A percentile compares a stretch with the other conserved stretches of the same genome.
phyloP scores from a whole-genome alignment of 2,113 vertebrate genomes.

The Asarcornis scutulata region DNA sequence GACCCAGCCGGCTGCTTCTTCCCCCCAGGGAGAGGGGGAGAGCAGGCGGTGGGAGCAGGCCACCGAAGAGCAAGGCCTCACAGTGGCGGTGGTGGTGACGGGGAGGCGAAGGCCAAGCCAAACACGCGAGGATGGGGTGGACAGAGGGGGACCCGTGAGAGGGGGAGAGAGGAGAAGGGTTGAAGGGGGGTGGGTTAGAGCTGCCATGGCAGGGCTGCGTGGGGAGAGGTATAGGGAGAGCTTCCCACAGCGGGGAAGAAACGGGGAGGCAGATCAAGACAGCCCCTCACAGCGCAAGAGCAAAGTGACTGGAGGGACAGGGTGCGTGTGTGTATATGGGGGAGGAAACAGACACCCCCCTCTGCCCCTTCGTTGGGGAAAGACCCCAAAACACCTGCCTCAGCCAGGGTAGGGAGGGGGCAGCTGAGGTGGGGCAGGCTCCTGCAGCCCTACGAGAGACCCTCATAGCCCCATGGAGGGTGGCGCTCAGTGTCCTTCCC shows the following conservation, averaged over 20 bases:
- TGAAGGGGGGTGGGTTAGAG: not conserved
- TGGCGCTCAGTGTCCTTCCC: not conserved
- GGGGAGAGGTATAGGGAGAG: fast-evolving
- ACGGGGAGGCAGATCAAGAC: not conserved
- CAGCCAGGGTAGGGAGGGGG: not conserved
- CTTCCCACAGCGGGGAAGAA: not conserved
- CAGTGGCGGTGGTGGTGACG: constrained; percentile 29
- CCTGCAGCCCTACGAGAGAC: not conserved
- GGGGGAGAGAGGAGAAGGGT: not conserved
- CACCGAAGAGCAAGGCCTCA: constrained; percentile 61
- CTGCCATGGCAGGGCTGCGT: not conserved
- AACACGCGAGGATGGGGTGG: not conserved
- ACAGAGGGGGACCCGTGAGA: fast-evolving
- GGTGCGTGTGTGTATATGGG: not conserved
- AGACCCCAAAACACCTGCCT: not conserved
- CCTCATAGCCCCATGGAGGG: not conserved
- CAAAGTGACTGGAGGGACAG: not conserved
- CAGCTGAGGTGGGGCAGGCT: not conserved
- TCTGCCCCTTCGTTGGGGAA: not conserved
- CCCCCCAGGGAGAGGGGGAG: not conserved
- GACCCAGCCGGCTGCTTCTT: not conserved
- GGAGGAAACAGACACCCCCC: not conserved
- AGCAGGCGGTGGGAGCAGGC: not conserved
- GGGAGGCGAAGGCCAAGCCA: constrained; percentile 47
- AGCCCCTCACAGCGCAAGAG: constrained; percentile 4